Percentiles rank a stretch among this genome's conserved stretches.
Evolutionary conservation across 2,888 invertebrate species (phyloP).

Genomic region (Rhabditoides inermis): DNA sequence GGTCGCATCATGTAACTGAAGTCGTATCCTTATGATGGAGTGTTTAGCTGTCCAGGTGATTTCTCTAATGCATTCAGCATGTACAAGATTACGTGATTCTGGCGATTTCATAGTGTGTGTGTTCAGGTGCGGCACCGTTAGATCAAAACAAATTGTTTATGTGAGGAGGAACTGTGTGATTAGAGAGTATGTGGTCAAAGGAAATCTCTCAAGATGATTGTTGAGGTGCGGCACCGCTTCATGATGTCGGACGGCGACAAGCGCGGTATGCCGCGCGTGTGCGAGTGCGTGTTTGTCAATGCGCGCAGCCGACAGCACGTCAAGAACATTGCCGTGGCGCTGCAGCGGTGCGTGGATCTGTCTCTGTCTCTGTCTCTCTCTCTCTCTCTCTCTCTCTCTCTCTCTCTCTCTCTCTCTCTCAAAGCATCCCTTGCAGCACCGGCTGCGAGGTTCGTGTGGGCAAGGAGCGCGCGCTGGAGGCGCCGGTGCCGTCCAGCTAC

Average conservation of each 20-base stretch:
- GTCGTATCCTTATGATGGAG: too few species aligned
- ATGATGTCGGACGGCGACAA: conserved; percentile 92
- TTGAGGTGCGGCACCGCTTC: conserved; percentile 58
- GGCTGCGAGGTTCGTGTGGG: conserved; percentile 72
- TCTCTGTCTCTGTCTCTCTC: conserved; percentile 4
- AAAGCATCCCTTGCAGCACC: conserved; percentile 75
- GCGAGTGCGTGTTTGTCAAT: conserved; percentile 19
- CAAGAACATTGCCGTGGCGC: too few species aligned
- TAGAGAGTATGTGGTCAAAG: too few species aligned
- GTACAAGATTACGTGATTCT: background rate
- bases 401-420: too few species aligned
- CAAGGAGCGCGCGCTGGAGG: conserved; percentile 79
- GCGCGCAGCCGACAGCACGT: conserved; percentile 73
- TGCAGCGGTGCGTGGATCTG: conserved; percentile 68
- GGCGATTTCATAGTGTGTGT: background rate
- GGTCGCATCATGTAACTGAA: too few species aligned
- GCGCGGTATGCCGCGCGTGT: conserved; percentile 64
- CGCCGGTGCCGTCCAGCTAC: conserved; percentile 90
- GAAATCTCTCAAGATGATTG: too few species aligned
- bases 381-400: conserved; percentile 2
- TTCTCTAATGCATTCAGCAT: background rate
- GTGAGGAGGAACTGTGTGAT: too few species aligned
- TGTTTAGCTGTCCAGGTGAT: too few species aligned
- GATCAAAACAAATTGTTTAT: too few species aligned
- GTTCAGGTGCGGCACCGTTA: conserved; percentile 58